A percentile compares a stretch with the other conserved stretches of the same genome.
phyloP scores from a whole-genome alignment of 2,888 invertebrate species.

The Oscheius onirici region DNA sequence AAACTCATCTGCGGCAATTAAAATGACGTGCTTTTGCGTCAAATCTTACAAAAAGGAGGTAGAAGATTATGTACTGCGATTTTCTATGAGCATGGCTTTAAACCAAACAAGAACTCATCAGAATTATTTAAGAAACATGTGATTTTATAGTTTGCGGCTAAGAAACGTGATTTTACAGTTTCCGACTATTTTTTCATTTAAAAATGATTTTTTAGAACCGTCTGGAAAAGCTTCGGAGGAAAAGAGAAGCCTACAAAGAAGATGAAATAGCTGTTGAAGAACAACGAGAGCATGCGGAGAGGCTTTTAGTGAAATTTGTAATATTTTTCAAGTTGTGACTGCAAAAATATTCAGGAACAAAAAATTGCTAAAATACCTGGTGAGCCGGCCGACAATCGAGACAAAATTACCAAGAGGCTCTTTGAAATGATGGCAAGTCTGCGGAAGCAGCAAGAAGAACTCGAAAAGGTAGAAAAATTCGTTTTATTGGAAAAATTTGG shows the following conservation, averaged over 20 bases:
- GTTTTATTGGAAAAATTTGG: not conserved
- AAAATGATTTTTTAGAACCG: constrained; percentile 9
- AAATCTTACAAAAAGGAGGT: too few relatives aligned
- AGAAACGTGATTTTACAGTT: too few relatives aligned
- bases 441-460: constrained; percentile 27
- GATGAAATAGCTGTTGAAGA: not conserved
- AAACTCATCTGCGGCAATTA: too few relatives aligned
- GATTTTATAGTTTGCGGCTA: too few relatives aligned
- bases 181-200: too few relatives aligned
- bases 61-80: too few relatives aligned
- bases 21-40: too few relatives aligned
- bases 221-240: not conserved
- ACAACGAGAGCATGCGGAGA: not conserved
- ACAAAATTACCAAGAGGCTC: constrained; percentile 24
- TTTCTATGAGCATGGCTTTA: too few relatives aligned
- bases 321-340: not conserved
- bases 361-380: not conserved
- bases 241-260: not conserved
- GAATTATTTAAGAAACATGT: too few relatives aligned
- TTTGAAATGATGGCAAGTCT: constrained; percentile 29
- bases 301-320: constrained; percentile 2
- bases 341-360: constrained; percentile 9
- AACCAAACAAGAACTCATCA: too few relatives aligned
- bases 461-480: constrained; percentile 19
- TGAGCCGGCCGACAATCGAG: constrained; percentile 11